phyloP scores from a whole-genome alignment of 1,140 invertebrate genomes.

The Drosophila setifemur region DNA sequence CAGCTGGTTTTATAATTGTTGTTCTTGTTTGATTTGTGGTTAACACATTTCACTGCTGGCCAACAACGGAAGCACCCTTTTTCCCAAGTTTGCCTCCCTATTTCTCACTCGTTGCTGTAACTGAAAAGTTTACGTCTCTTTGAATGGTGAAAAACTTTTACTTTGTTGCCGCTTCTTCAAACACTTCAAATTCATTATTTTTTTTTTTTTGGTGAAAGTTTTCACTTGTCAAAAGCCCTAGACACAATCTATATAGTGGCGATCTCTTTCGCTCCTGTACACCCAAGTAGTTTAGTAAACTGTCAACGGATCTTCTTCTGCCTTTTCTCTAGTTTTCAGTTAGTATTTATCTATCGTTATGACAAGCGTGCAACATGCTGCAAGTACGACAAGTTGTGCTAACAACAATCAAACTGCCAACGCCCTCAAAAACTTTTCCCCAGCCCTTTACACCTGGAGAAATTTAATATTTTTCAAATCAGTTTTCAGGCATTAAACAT shows the following conservation, averaged over 20 bases:
- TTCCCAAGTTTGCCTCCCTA: background rate
- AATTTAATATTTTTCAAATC: background rate
- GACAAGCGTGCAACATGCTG: constrained; percentile 58
- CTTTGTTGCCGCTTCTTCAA: constrained; percentile 46
- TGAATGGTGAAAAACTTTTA: constrained; percentile 49
- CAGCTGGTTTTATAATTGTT: constrained; percentile 8
- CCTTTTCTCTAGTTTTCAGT: constrained; percentile 35
- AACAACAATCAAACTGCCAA: constrained; percentile 76
- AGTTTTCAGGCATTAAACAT: background rate
- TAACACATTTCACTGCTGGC: constrained; percentile 30
- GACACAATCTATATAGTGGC: constrained; percentile 10
- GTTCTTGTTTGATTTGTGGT: constrained; percentile 46
- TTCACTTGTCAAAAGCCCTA: constrained; percentile 30
- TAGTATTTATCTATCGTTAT: constrained; percentile 76
- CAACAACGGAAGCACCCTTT: constrained; percentile 3
- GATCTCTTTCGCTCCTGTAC: constrained; percentile 11
- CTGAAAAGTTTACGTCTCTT: constrained; percentile 31
- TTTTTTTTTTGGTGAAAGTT: constrained; percentile 42
- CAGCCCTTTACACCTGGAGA: constrained; percentile 10
- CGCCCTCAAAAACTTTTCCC: constrained; percentile 44
- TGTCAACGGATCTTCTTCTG: constrained; percentile 3
- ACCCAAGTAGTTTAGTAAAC: constrained; percentile 28
- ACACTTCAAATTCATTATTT: constrained; percentile 19
- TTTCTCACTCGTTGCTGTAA: constrained; percentile 3
- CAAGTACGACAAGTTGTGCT: constrained; percentile 72